Conservation (phyloP, 1,140 invertebrate genomes). For the Drosophila repleta region DNA sequence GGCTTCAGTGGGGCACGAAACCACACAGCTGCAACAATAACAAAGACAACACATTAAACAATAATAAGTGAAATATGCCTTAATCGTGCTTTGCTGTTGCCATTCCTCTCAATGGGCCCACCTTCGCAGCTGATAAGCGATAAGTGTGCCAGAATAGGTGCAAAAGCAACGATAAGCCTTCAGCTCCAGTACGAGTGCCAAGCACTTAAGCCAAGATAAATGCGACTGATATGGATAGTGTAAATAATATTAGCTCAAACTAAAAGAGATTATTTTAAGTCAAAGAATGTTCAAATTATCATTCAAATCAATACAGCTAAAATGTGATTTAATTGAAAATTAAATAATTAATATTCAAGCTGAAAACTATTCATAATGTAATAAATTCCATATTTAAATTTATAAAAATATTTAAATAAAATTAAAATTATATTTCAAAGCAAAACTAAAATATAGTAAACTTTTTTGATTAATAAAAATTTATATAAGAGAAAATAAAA, state of each 20-base stretch:
- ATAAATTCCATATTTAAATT: too few species aligned
- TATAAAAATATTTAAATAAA: too few species aligned
- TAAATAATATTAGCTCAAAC: neutral
- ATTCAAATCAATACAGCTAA: too few species aligned
- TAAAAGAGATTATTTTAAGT: neutral
- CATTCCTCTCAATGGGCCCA: slow-evolving; percentile 10
- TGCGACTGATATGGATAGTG: too few species aligned
- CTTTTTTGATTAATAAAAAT: too few species aligned
- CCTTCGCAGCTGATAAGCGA: slow-evolving; percentile 6
- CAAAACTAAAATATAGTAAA: too few species aligned
- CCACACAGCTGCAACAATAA: slow-evolving; percentile 12
- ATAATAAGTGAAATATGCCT: slow-evolving; percentile 15
- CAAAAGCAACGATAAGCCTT: slow-evolving; percentile 15
- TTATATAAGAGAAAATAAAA: too few species aligned
- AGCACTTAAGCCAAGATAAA: slow-evolving; percentile 12
- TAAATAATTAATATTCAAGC: too few species aligned
- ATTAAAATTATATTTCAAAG: too few species aligned
- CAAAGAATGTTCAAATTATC: neutral
- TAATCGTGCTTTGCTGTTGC: neutral
- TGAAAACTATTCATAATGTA: too few species aligned
- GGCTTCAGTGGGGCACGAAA: neutral
- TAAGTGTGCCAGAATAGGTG: slow-evolving; percentile 1
- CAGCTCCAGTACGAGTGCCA: neutral
- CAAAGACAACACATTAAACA: neutral
- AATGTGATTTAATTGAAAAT: too few species aligned